A percentile compares a stretch with the other conserved stretches of the same genome.
phyloP scores from a whole-genome alignment of 2,797 vertebrate genomes.

The Bovichtus variegatus region DNA sequence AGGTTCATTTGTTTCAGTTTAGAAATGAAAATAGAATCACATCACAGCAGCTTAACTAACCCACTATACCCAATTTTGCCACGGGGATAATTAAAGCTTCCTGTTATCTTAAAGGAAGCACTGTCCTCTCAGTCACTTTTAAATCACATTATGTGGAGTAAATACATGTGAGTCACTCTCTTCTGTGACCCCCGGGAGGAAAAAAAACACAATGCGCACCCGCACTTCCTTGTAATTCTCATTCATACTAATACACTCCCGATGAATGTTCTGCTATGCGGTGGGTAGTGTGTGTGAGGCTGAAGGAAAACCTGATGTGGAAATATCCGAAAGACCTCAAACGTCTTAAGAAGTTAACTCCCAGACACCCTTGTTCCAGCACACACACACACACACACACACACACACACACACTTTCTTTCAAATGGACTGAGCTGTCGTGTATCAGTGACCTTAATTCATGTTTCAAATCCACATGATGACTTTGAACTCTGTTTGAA shows the following conservation, averaged over 20 bases:
- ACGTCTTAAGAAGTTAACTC: conserved; percentile 63
- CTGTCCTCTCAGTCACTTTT: conserved; percentile 78
- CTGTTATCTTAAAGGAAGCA: conserved; percentile 61
- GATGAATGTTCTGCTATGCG: conserved; percentile 60
- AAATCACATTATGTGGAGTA: conserved; percentile 76
- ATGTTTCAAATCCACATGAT: conserved; percentile 68
- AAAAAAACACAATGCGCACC: conserved; percentile 31
- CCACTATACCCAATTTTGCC: conserved; percentile 46
- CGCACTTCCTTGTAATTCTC: conserved; percentile 56
- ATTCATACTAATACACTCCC: conserved; percentile 68
- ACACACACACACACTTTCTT: conserved; percentile 17
- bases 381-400: conserved; percentile 22
- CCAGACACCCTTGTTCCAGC: conserved; percentile 44
- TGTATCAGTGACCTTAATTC: conserved; percentile 69
- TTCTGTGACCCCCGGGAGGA: conserved; percentile 51
- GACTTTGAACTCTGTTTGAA: conserved; percentile 78
- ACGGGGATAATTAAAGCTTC: conserved; percentile 62
- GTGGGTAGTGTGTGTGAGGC: conserved; percentile 50
- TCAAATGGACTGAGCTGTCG: conserved; percentile 42
- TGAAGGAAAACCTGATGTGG: conserved; percentile 67
- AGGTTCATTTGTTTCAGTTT: conserved; percentile 56
- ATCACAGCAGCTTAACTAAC: conserved; percentile 54
- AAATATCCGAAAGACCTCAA: conserved; percentile 70
- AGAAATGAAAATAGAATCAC: conserved; percentile 62
- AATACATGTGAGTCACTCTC: conserved; percentile 65